A percentile compares a stretch with the other conserved stretches of the same genome.
Evolutionary conservation across 1,140 invertebrate genomes (phyloP).

Genomic region (Gryon sp.): DNA sequence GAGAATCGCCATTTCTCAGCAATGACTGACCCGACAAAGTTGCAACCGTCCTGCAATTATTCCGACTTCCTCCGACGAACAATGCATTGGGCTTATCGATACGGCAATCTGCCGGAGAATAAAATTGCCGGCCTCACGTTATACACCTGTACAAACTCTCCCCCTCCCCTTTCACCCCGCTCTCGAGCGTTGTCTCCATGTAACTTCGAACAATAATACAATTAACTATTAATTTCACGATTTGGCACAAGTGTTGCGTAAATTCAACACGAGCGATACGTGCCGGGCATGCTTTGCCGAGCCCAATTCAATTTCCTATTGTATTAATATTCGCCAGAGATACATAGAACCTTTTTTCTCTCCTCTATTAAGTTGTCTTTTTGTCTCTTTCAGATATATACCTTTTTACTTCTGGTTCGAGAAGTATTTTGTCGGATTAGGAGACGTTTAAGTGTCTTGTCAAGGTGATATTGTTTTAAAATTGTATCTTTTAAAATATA

Average conservation of each 20-base stretch:
- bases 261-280: conserved; percentile 33
- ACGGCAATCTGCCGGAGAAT: conserved; percentile 63
- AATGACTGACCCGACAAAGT: conserved; percentile 63
- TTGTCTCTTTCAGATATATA: too few relatives aligned
- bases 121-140: conserved; percentile 61
- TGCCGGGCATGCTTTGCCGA: conserved; percentile 38
- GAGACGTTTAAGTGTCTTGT: too few relatives aligned
- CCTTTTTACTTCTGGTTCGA: too few relatives aligned
- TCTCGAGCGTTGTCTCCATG: conserved; percentile 25
- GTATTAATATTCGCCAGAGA: conserved; percentile 9
- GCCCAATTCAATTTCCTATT: conserved; percentile 24
- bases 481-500: too few relatives aligned
- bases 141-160: conserved; percentile 52
- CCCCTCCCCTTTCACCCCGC: neutral
- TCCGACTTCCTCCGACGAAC: conserved; percentile 60
- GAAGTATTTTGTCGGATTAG: too few relatives aligned
- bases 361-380: too few relatives aligned
- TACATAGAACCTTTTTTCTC: neutral
- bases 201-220: conserved; percentile 57
- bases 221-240: conserved; percentile 59
- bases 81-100: conserved; percentile 59
- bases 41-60: conserved; percentile 66
- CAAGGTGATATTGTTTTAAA: too few relatives aligned
- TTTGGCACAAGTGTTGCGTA: conserved; percentile 53
- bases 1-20: conserved; percentile 64